Evolutionary conservation across 2,888 invertebrate species (phyloP).

Genomic region (Patella caerulea): DNA sequence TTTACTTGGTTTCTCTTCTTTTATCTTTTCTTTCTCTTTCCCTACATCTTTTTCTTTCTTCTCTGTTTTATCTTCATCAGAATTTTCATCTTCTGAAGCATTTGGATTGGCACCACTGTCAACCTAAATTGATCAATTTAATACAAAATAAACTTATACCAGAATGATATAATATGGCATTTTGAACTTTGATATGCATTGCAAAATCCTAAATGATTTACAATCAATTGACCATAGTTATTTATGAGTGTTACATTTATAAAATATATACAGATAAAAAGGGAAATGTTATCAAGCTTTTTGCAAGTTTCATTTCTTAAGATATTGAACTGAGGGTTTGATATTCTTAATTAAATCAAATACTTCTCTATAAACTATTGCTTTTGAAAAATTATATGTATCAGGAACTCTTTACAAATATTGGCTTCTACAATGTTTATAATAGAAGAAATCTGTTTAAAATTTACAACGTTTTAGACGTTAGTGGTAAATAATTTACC

Average conservation of each 20-base stretch:
- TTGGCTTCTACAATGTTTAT: too few relatives aligned
- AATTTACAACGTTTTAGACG: too few relatives aligned
- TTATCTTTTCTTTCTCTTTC: constrained; percentile 39
- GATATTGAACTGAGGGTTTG: too few relatives aligned
- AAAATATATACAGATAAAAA: too few relatives aligned
- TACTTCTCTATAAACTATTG: background rate
- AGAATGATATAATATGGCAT: background rate
- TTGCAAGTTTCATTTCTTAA: too few relatives aligned
- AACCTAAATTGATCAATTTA: constrained; percentile 49
- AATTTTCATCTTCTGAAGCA: constrained; percentile 62
- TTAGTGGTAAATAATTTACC: too few relatives aligned
- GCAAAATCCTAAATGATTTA: too few relatives aligned
- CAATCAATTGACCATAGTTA: too few relatives aligned
- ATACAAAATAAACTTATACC: background rate
- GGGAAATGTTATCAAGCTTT: too few relatives aligned
- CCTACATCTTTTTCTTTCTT: constrained; percentile 39
- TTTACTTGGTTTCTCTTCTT: constrained; percentile 34
- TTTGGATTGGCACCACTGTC: constrained; percentile 63
- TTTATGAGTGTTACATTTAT: too few relatives aligned
- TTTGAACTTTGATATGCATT: background rate
- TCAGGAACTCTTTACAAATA: too few relatives aligned
- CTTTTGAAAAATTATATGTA: background rate
- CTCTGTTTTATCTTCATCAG: constrained; percentile 40
- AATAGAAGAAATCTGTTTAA: too few relatives aligned
- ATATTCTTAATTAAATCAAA: background rate